Evolutionary conservation across 2,797 vertebrate genomes (phyloP).

Genomic region (Pristis pectinata): DNA sequence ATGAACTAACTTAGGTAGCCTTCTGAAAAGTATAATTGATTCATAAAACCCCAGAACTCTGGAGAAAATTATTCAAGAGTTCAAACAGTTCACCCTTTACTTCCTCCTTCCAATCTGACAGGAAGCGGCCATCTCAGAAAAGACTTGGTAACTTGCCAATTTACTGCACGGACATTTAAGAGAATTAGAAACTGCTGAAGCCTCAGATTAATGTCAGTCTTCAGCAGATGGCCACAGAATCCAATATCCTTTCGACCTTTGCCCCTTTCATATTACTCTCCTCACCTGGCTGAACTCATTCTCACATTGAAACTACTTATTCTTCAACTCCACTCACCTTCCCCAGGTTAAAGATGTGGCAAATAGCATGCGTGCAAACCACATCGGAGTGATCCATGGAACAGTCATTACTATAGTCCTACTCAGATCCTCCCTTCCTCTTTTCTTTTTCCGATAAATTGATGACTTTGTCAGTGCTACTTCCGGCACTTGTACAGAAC

Average conservation of each 20-base stretch:
- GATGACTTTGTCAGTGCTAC: too few species aligned
- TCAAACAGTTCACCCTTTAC: neutral
- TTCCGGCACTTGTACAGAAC: too few species aligned
- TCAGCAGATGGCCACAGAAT: slow-evolving; percentile 9
- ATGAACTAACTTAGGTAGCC: neutral
- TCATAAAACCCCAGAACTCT: neutral
- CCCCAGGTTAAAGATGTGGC: too few species aligned
- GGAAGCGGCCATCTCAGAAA: neutral
- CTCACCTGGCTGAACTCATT: too few species aligned
- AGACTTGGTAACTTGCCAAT: neutral
- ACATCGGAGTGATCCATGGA: too few species aligned
- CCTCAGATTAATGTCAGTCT: slow-evolving; percentile 10
- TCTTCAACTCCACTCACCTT: too few species aligned
- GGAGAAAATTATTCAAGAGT: slow-evolving; percentile 4
- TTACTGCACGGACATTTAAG: neutral
- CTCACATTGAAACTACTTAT: too few species aligned
- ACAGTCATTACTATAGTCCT: too few species aligned
- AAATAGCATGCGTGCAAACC: too few species aligned
- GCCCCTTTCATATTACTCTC: too few species aligned
- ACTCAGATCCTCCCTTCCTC: too few species aligned
- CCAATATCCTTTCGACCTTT: neutral
- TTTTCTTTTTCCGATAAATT: too few species aligned
- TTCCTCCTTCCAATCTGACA: neutral
- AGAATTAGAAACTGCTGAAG: neutral
- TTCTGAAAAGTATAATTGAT: neutral